A percentile compares a stretch with the other conserved stretches of the same genome.
Evolutionary conservation across 2,797 vertebrate genomes (phyloP).

Genomic region (Steatocranus sp.): DNA sequence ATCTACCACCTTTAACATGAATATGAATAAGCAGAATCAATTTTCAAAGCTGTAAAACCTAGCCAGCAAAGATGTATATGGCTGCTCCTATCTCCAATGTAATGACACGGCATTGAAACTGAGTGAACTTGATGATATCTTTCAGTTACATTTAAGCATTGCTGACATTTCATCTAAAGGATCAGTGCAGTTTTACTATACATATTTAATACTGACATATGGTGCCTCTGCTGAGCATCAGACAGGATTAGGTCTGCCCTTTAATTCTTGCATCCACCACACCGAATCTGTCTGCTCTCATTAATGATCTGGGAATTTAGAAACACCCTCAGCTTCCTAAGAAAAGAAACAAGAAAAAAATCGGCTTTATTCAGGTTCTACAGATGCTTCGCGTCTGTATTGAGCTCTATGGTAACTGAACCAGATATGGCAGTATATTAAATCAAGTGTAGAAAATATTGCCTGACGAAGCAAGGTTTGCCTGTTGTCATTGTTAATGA

Average conservation of each 20-base stretch:
- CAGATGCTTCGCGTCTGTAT: neutral
- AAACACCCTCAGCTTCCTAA: neutral
- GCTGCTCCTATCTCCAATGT: neutral
- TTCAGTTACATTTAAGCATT: neutral
- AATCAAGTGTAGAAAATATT: neutral
- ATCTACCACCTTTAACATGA: neutral
- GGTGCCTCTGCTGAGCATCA: constrained; percentile 17
- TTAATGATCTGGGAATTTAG: neutral
- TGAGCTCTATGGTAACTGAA: neutral
- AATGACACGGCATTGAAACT: neutral
- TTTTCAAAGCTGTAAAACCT: neutral
- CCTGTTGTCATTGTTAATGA: neutral
- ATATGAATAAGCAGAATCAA: neutral
- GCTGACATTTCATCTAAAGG: constrained; percentile 13
- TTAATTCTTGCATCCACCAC: constrained; percentile 5
- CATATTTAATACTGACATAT: constrained; percentile 45
- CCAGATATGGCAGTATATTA: neutral
- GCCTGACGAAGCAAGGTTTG: neutral
- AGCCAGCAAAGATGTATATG: neutral
- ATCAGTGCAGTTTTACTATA: neutral
- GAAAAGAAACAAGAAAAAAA: neutral
- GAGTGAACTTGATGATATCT: neutral
- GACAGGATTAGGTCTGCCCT: constrained; percentile 15
- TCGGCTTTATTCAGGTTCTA: neutral
- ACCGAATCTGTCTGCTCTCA: neutral